phyloP scores from a whole-genome alignment of 2,113 vertebrate genomes.

The Elaphurus davidianus region DNA sequence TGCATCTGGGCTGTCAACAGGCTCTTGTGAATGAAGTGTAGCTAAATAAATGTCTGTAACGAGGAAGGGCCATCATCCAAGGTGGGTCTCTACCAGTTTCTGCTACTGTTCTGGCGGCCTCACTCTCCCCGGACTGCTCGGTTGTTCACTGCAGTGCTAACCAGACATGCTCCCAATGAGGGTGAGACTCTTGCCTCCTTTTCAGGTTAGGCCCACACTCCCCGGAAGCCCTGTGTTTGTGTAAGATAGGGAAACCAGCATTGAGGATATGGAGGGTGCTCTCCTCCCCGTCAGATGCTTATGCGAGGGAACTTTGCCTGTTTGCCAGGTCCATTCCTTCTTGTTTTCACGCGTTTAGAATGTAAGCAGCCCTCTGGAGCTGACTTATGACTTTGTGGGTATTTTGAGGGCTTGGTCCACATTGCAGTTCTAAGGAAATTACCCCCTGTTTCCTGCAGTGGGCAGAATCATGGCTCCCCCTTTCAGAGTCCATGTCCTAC shows the following conservation, averaged over 20 bases:
- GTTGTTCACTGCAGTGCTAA: neutral
- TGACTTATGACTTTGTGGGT: neutral
- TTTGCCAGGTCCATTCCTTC: neutral
- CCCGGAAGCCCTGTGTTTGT: neutral
- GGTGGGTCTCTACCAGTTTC: neutral
- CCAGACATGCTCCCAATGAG: neutral
- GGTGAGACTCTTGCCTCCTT: neutral
- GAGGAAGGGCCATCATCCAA: neutral
- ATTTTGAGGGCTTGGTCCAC: neutral
- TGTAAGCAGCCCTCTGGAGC: neutral
- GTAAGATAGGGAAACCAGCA: neutral
- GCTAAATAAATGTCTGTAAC: slow-evolving; percentile 28
- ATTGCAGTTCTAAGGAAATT: neutral
- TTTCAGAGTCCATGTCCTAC: neutral
- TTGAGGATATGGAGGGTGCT: neutral
- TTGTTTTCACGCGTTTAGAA: neutral
- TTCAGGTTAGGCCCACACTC: neutral
- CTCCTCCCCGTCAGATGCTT: neutral
- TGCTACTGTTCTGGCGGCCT: neutral
- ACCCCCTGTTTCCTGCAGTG: neutral
- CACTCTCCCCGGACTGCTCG: neutral
- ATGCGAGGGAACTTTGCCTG: neutral
- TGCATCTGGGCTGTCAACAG: slow-evolving; percentile 32
- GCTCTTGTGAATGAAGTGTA: slow-evolving; percentile 31
- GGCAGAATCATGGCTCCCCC: neutral